phyloP scores from a whole-genome alignment of 2,888 invertebrate genomes.

The Eupithecia tripunctaria region DNA sequence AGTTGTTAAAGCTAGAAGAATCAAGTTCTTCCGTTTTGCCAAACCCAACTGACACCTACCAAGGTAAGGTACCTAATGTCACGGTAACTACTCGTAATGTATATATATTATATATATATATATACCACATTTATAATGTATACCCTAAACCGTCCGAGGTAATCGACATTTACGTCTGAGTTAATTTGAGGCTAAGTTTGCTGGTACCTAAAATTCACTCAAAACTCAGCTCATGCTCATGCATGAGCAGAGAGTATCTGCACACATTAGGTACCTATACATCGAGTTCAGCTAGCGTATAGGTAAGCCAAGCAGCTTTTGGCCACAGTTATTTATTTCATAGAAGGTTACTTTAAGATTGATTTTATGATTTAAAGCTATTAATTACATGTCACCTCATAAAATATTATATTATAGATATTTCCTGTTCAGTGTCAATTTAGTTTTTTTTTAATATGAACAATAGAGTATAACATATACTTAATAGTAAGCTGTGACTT shows the following conservation, averaged over 20 bases:
- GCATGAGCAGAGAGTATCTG: too few species aligned
- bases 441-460: neutral
- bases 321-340: neutral
- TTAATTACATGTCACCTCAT: neutral
- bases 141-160: too few species aligned
- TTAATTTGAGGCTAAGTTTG: too few species aligned
- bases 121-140: too few species aligned
- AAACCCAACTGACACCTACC: neutral
- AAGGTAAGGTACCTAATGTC: neutral
- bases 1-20: neutral
- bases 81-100: too few species aligned
- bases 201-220: too few species aligned
- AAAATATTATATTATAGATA: neutral
- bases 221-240: too few species aligned
- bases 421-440: neutral
- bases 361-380: neutral
- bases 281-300: too few species aligned
- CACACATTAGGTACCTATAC: neutral
- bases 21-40: neutral
- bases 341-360: neutral
- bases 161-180: too few species aligned
- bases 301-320: neutral
- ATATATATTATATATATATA: too few species aligned
- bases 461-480: neutral
- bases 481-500: neutral